phyloP scores from a whole-genome alignment of 1,140 invertebrate species.

The Procambarus virginalis region DNA sequence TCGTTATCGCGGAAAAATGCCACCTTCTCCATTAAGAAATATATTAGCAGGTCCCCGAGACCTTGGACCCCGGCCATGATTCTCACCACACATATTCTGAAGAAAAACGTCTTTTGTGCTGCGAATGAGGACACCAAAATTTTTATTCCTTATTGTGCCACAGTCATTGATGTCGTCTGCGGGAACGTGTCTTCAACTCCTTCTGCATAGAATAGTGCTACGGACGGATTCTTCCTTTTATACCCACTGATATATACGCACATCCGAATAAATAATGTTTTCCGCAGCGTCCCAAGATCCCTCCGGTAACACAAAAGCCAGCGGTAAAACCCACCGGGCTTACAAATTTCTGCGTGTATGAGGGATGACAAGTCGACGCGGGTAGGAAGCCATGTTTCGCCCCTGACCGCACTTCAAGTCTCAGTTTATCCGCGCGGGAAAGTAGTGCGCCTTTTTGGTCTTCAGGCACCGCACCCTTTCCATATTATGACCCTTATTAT shows the following conservation, averaged over 20 bases:
- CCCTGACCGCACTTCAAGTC: constrained; percentile 45
- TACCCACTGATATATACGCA: constrained; percentile 46
- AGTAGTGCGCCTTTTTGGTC: constrained; percentile 42
- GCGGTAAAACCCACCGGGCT: constrained; percentile 24
- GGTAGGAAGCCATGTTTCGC: constrained; percentile 42
- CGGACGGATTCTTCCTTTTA: constrained; percentile 59
- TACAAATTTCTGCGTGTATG: constrained; percentile 43
- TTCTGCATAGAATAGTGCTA: constrained; percentile 25
- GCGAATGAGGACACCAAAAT: constrained; percentile 3
- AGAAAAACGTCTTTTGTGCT: background rate
- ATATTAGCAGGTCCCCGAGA: background rate
- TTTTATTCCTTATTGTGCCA: constrained; percentile 23
- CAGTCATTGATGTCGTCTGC: background rate
- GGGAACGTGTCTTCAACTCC: constrained; percentile 12
- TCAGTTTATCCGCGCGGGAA: constrained; percentile 40
- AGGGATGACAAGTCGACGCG: constrained; percentile 55
- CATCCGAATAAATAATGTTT: constrained; percentile 64
- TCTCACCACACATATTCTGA: background rate
- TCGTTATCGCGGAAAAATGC: too few relatives aligned
- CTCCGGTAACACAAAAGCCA: constrained; percentile 38
- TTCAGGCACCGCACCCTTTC: background rate
- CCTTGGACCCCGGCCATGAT: background rate
- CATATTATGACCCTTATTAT: constrained; percentile 33
- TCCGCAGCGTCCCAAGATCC: constrained; percentile 37
- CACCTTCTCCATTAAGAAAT: background rate